A percentile compares a stretch with the other conserved stretches of the same genome.
phyloP scores from a whole-genome alignment of 2,888 invertebrate genomes.

The Coronaproctus castanopsis region DNA sequence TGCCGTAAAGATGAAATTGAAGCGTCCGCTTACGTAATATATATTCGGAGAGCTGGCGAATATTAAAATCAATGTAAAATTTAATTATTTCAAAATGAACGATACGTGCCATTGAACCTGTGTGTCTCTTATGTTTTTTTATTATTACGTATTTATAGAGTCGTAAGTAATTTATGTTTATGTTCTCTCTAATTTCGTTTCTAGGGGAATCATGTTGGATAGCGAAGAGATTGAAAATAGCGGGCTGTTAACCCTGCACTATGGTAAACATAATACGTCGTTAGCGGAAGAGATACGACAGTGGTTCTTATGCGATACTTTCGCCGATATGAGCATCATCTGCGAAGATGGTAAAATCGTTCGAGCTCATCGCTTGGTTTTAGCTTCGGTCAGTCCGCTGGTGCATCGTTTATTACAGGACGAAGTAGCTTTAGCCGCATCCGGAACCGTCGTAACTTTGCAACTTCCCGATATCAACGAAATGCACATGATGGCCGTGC shows the following conservation, averaged over 20 bases:
- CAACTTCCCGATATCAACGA: slow-evolving; percentile 59
- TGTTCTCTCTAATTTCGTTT: slow-evolving; percentile 2
- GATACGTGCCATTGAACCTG: no score
- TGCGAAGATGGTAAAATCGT: slow-evolving; percentile 62
- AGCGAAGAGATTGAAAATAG: slow-evolving; percentile 34
- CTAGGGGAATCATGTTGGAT: slow-evolving; percentile 24
- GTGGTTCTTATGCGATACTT: slow-evolving; percentile 68
- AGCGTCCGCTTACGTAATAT: no score
- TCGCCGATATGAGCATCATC: slow-evolving; percentile 65
- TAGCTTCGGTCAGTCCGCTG: slow-evolving; percentile 70
- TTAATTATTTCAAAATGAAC: no score
- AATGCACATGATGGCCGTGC: slow-evolving; percentile 55
- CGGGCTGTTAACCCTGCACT: slow-evolving; percentile 71
- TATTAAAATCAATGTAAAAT: no score
- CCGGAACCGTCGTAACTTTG: slow-evolving; percentile 37
- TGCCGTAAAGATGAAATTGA: no score
- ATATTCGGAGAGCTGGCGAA: no score
- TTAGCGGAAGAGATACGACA: slow-evolving; percentile 75
- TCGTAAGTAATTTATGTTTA: no score
- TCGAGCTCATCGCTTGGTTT: slow-evolving; percentile 62
- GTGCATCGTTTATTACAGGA: slow-evolving; percentile 56
- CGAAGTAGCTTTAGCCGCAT: slow-evolving; percentile 33
- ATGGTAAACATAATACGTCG: slow-evolving; percentile 83
- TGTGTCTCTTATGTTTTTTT: no score
- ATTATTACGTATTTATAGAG: no score